Percentiles rank a stretch among this genome's conserved stretches.
phyloP scores from a whole-genome alignment of 1,140 invertebrate genomes.

The Oryctes rhinoceros region DNA sequence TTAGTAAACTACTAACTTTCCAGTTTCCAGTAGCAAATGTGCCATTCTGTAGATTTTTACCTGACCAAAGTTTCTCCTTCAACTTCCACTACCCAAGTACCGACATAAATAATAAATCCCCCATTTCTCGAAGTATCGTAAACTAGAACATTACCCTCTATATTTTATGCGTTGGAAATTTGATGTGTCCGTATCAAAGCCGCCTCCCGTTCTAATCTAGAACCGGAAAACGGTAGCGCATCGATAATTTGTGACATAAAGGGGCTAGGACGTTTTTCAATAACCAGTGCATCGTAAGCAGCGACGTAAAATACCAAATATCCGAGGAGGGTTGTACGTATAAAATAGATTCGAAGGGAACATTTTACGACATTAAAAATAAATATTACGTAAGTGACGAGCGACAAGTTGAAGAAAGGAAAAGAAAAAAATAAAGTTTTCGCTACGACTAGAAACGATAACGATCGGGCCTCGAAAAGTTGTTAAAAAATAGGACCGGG shows the following conservation, averaged over 20 bases:
- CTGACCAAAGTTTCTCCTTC: no score
- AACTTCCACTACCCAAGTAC: no score
- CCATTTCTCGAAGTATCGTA: no score
- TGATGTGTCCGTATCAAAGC: no score
- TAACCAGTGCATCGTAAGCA: neutral
- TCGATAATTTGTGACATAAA: neutral
- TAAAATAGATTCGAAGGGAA: neutral
- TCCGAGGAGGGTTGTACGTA: neutral
- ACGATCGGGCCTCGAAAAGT: neutral
- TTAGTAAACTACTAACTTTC: no score
- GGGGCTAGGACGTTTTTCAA: neutral
- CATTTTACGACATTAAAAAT: conserved; percentile 23
- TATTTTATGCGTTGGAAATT: no score
- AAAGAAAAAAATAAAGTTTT: neutral
- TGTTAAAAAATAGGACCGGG: neutral
- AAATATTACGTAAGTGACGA: neutral
- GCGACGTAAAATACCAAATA: neutral
- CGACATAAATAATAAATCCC: no score
- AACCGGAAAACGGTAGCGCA: no score
- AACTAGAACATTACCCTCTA: no score
- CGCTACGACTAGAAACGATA: neutral
- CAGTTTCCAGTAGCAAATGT: no score
- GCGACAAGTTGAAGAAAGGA: neutral
- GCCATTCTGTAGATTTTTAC: no score
- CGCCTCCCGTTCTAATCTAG: no score